These are phyloP conservation scores for Calonectris borealis DNA, from an alignment of 2,113 vertebrate genomes.

Conservation along the genomic window DNA sequence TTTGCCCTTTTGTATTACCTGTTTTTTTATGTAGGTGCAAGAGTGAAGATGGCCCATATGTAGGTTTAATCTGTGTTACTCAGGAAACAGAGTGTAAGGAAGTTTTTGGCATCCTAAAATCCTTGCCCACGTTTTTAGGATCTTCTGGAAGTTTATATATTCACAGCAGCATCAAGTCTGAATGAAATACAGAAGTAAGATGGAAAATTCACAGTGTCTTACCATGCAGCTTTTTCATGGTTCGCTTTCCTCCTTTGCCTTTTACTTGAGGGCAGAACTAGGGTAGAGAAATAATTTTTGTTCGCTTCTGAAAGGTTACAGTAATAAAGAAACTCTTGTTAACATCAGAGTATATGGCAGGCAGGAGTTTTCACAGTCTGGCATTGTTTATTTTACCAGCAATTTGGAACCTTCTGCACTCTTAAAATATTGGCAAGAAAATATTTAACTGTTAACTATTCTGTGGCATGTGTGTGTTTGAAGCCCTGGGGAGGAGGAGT, in stretches of 20 bases:
- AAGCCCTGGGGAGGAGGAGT: constrained; percentile 62
- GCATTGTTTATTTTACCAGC: constrained; percentile 86
- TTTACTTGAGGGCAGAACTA: constrained; percentile 79
- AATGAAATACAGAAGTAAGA: constrained; percentile 21
- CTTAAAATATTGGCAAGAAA: constrained; percentile 85
- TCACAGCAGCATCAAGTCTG: background rate
- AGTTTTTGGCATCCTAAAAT: background rate
- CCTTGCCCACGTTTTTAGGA: background rate
- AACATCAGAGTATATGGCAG: constrained; percentile 80
- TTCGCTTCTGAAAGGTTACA: constrained; percentile 83
- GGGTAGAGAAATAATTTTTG: constrained; percentile 84
- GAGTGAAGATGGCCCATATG: background rate
- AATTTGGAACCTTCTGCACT: constrained; percentile 86
- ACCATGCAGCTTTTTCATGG: constrained; percentile 69
- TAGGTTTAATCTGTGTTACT: background rate
- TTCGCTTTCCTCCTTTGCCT: constrained; percentile 72
- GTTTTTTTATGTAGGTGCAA: background rate
- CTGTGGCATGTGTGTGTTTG: constrained; percentile 48
- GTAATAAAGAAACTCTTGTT: constrained; percentile 88
- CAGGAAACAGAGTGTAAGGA: background rate
- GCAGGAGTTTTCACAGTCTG: constrained; percentile 84
- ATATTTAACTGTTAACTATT: constrained; percentile 80
- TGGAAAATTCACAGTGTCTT: constrained; percentile 61
- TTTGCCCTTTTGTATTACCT: background rate
- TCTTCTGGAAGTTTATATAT: constrained; percentile 39